Evolutionary conservation across 2,888 invertebrate genomes (phyloP), one percentile per base, ranked within the genome.

Genomic region (Yponomeuta cagnagella): DNA sequence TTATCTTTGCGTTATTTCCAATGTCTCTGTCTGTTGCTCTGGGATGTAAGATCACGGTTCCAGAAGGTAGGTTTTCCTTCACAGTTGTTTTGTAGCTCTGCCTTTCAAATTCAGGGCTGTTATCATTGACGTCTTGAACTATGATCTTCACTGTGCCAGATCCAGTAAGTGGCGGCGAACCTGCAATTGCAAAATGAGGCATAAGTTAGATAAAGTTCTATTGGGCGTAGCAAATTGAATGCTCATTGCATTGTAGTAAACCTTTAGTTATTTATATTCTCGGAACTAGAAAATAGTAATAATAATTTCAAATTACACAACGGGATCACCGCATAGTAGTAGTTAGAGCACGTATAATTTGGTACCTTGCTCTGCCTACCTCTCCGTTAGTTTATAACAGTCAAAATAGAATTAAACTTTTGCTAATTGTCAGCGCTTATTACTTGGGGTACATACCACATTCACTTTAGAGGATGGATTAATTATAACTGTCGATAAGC

Each of bases 71-170:
- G 85, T 98, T 98, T 92, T 99, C 99, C 75, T 94, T 93, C 0
- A 98, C 95, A 69, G 90, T 93, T 0, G 96, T 95, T 76, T 94
- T 94, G 83, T 98, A 98, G 71, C 95, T 95, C 80, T 96, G 96
- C 71, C 96, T 93, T 77, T 95, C 95, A 85, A 98, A 98, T 78
- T 96, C 95, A 0, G 98, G 98, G 76, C 95, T 95, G 84, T 98
- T 97, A 84, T 98, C 98, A 85, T 98, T 98, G 72, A 97, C 96
- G 86, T 99, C 99, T 88, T 97, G 96, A 10, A 99, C 98, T 71
- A 97, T 93, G 72, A 99, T 95, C 79, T 95, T 95, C 1, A 99
- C 96, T 69, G 97, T 96, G 63, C 98, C 98, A 5, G 98, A 97
- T 69, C 98, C 98, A 2, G 98, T 98, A 72, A 98, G 90, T 2